phyloP scores from a whole-genome alignment of 2,113 vertebrate species.

The Cyphomyrus plagiostoma region DNA sequence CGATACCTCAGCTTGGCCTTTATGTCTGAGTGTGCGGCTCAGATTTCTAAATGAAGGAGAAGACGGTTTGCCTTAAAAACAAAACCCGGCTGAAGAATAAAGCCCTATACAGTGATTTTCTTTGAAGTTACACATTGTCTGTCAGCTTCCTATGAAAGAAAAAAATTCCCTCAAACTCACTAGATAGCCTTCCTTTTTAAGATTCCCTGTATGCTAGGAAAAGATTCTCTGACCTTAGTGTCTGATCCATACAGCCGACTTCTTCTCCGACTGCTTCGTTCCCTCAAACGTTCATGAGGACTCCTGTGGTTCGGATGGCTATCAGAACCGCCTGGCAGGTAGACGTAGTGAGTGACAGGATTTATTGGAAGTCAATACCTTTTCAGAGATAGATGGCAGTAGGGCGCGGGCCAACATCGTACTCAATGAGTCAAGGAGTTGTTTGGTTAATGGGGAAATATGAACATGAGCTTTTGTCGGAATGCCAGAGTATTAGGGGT shows the following conservation, averaged over 20 bases:
- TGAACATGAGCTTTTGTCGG: neutral
- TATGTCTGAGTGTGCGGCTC: neutral
- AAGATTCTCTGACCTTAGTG: neutral
- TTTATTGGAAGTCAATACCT: neutral
- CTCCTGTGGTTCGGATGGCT: neutral
- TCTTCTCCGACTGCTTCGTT: neutral
- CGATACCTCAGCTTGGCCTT: conserved; percentile 9
- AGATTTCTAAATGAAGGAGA: neutral
- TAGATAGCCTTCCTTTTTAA: neutral
- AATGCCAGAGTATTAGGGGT: neutral
- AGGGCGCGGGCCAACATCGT: neutral
- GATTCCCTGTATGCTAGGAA: neutral
- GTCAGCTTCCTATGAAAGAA: neutral
- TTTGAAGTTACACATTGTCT: neutral
- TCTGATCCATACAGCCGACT: neutral
- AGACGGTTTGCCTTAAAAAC: neutral
- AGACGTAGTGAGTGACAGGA: neutral
- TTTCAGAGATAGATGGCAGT: neutral
- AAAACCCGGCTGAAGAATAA: neutral
- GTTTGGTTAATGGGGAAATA: neutral
- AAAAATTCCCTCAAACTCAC: neutral
- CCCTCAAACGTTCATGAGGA: neutral
- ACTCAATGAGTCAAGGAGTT: neutral
- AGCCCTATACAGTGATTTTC: neutral
- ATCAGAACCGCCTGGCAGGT: neutral